Base-by-base conservation (phyloP, 2,888 invertebrate genomes). In the Papilio demoleus region DNA sequence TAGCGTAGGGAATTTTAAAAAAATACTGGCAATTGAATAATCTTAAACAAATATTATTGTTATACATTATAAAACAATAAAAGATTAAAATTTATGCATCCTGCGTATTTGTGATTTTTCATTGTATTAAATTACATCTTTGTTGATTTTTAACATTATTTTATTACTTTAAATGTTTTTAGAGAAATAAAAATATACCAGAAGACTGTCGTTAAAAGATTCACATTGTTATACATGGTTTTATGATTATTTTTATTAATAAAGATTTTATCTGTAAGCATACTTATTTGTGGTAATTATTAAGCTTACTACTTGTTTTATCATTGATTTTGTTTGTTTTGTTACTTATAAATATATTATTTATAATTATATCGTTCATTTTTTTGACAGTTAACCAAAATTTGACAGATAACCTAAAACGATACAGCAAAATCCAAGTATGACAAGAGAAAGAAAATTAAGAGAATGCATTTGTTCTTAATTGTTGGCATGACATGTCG, bases 161-260 rank as follows among this genome's bases (percentile, higher is more conserved):
- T 53, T 27, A 6, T 27, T 50, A 50, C 24, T 50, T 17, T 27
- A 53, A 53, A 27, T 27, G 14, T 27, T 27, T n/a, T 53, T 53
- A 27, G n/a, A 31, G 14, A 27, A 27, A 50, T 27, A n/a, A 53
- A 53, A 53, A 27, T 53, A 27, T 53, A 53, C 53, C 31, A 53
- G 27, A 53, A 53, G 53, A 53, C 53, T 53, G 53, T 53, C 27
- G n/a, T 53, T 31, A 27, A 53, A n/a, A 53, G n/a, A 27, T 53
- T 53, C n/a, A 27, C 27, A 31, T 53, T 53, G 53, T 27, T 53
- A 17, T 53, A 53, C 31, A 31, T 8, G n/a, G 27, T 53, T 53
- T 22, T 3, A 31, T 50, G 27, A 27, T 31, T 53, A 31, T 27
- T 53, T 50, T 50, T 50, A 12, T 31, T 27, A 17, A 53, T 53